These are phyloP conservation scores for Pherbina coryleti DNA, from an alignment of 2,888 invertebrate species.

Conservation along the genomic window DNA sequence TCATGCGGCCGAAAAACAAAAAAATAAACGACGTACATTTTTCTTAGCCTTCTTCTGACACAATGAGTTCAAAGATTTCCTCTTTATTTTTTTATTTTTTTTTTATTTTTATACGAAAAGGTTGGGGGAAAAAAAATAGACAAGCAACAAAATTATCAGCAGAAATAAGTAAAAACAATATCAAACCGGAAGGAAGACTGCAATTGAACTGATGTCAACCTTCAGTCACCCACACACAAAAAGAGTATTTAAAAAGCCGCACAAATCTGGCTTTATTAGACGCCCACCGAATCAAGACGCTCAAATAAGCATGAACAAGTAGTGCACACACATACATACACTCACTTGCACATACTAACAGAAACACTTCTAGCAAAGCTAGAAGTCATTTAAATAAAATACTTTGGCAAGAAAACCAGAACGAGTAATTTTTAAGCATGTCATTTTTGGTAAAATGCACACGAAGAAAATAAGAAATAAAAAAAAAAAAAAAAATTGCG, in stretches of 20 bases:
- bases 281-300: constrained; percentile 25
- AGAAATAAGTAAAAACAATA: not conserved
- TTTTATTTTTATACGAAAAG: not conserved
- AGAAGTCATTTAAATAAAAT: constrained; percentile 37
- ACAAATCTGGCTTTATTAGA: constrained; percentile 20
- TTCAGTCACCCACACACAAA: not conserved
- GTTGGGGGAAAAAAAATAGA: not conserved
- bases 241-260: constrained; percentile 32
- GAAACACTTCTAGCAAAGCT: not conserved
- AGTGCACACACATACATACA: constrained; percentile 22
- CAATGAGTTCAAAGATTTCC: constrained; percentile 36
- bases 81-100: too few relatives aligned
- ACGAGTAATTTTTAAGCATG: constrained; percentile 8
- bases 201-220: constrained; percentile 21
- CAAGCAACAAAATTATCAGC: not conserved
- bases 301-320: not conserved
- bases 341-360: constrained; percentile 13
- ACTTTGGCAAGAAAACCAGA: constrained; percentile 19
- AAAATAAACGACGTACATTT: constrained; percentile 17
- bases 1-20: constrained; percentile 14
- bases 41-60: constrained; percentile 26
- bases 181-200: constrained; percentile 21
- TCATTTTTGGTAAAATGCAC: not conserved
- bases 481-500: not conserved
- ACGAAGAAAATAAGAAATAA: not conserved